Base-by-base conservation (phyloP, 2,888 invertebrate species). In the Baccha elongata region DNA sequence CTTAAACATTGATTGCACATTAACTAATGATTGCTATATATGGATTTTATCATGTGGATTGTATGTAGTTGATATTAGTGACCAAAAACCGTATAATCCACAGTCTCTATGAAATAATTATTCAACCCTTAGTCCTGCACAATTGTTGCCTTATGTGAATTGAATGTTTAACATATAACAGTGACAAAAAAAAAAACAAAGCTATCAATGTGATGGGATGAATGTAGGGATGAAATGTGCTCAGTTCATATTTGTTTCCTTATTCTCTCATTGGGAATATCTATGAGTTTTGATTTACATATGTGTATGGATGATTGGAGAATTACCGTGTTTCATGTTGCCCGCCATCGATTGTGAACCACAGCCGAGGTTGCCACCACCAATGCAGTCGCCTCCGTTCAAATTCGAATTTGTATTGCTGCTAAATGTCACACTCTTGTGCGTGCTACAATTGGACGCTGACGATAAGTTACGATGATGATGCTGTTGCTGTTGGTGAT, bases 281-380 rank as follows among this genome's bases (percentile, higher is more conserved):
- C n/a, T n/a, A 52, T 35, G 35, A 8, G 29, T 53, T 32, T 23
- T 35, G 26, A 37, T 17, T 62, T n/a, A n/a, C 3, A 37, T 58
- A n/a, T 44, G 19, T 44, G 4, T 53, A 52, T 53, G 37, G 26
- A 58, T 21, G 37, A 69, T 64, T 42, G 65, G 58, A 53, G 60
- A 81, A 74, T 86, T 85, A 90, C 91, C 90, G 89, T 91, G 91
- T 87, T 91, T 91, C 91, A 91, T 91, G 88, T 91, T 91, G 86
- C 90, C 90, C 89, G 91, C 91, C 91, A 91, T 91, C 89, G 90
- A 88, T 90, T 90, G 90, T 88, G 87, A 86, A 86, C 87, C 88
- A 86, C 88, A 87, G 87, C 88, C 89, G 86, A 87, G 87, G 86
- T 88, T 88, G 86, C 87, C 87, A 85, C 88, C 87, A 85, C 88